Base-by-base conservation (phyloP, 2,888 invertebrate genomes). In the Aleiodes leptofemur region DNA sequence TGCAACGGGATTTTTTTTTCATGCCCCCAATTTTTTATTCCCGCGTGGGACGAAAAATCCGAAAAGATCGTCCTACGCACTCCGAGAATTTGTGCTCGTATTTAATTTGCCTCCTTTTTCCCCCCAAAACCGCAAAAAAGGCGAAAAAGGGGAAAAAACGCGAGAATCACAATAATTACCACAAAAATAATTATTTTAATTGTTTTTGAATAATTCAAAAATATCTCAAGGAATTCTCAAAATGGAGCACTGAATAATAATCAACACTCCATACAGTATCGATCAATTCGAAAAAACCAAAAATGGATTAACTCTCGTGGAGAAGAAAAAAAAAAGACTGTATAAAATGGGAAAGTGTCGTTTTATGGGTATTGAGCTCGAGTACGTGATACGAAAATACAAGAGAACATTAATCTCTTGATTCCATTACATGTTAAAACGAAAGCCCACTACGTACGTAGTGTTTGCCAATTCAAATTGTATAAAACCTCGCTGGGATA, bases 301-400 rank as follows among this genome's bases (percentile, higher is more conserved):
- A 72, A 72, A 48, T 59, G 59, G 50, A 68, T 56, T 14, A 43
- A 34, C 23, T 56, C 29, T 38, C 43, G 31, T 56, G 31, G 59
- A 61, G 61, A 59, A 34, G 34, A 34, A 34, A 34, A 34, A 34
- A 68, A 50, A 57, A 50, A 51, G 34, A 43, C 23, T 23, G 1
- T 1, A 29, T 56, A 38, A 38, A 50, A 34, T 16, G 31, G 50
- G 64, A 73, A 50, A 74, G 53, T 38, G 34, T 34, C 69, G 57
- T 53, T 69, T 57, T 69, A 74, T 74, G 74, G 69, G 55, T 61
- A 74, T 69, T 74, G 51, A 74, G 69, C 69, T 69, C 74, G 74
- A 69, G 69, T 74, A 74, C 74, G 74, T 74, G 74, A 69, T 23
- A 29, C 11, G 69, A 70, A 69, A 69, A 14, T 55, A 69, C 48